Conservation (phyloP, 2,888 invertebrate species). For the Drosophila aldrichi region DNA sequence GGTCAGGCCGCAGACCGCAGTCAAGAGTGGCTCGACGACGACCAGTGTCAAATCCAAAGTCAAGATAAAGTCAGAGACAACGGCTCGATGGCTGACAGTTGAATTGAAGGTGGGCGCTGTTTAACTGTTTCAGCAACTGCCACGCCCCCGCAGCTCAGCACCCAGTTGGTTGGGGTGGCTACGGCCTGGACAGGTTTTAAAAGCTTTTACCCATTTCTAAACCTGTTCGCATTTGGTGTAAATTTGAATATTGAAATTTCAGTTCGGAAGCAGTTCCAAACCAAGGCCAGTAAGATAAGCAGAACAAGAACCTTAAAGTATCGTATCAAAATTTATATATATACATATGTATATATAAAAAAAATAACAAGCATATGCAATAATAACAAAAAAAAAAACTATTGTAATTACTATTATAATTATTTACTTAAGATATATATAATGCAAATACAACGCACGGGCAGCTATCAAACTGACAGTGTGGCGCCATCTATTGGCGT, state of each 20-base stretch:
- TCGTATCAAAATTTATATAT: slow-evolving; percentile 24
- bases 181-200: slow-evolving; percentile 39
- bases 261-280: slow-evolving; percentile 37
- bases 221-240: slow-evolving; percentile 34
- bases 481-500: slow-evolving; percentile 24
- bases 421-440: slow-evolving; percentile 38
- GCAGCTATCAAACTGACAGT: slow-evolving; percentile 30
- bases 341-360: slow-evolving; percentile 19
- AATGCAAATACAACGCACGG: slow-evolving; percentile 35
- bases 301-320: slow-evolving; percentile 32
- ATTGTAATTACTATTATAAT: slow-evolving; percentile 15
- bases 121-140: slow-evolving; percentile 36
- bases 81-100: slow-evolving; percentile 9
- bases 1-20: slow-evolving; percentile 52
- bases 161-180: slow-evolving; percentile 14
- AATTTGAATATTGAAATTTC: slow-evolving; percentile 40
- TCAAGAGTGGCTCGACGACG: slow-evolving; percentile 4
- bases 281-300: slow-evolving; percentile 23
- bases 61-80: slow-evolving; percentile 35
- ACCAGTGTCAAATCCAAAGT: slow-evolving; percentile 40
- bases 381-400: slow-evolving; percentile 10
- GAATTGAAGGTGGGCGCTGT: slow-evolving; percentile 12
- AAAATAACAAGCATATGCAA: background rate
- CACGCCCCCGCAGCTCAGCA: slow-evolving; percentile 43
- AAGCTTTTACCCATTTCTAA: slow-evolving; percentile 39